phyloP scores from a whole-genome alignment of 2,888 invertebrate genomes.

The Metacarcinus magister region DNA sequence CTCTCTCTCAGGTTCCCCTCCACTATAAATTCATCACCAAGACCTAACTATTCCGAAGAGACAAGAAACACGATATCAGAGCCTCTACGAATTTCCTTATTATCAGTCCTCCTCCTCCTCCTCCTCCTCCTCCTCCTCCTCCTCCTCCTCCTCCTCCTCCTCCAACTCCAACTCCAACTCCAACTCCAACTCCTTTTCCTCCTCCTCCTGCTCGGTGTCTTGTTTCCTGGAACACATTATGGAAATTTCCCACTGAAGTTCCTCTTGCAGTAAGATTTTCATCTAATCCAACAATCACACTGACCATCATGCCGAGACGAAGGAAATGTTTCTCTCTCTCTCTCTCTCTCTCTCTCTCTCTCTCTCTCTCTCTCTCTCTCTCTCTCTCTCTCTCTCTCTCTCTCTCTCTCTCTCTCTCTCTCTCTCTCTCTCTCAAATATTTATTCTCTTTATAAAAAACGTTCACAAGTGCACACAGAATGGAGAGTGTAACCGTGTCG shows the following conservation, averaged over 20 bases:
- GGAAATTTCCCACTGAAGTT: not conserved
- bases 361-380: slow-evolving; percentile 2
- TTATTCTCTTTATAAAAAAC: too few species aligned
- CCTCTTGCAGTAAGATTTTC: not conserved
- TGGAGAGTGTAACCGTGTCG: too few species aligned
- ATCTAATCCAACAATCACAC: not conserved
- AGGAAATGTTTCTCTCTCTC: not conserved
- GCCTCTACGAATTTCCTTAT: not conserved
- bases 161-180: not conserved
- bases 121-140: not conserved
- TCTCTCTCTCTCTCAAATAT: too few species aligned
- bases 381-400: not conserved
- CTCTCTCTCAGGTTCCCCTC: not conserved
- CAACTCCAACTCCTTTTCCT: too few species aligned
- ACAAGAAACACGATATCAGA: not conserved
- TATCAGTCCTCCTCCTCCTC: too few species aligned
- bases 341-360: slow-evolving; percentile 2
- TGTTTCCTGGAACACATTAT: not conserved
- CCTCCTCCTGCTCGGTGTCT: not conserved
- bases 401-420: too few species aligned
- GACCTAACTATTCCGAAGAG: not conserved
- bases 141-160: not conserved
- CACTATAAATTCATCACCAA: not conserved
- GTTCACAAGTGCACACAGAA: too few species aligned
- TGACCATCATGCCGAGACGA: not conserved